Evolutionary conservation across 2,797 vertebrate genomes (phyloP).

Genomic region (Arnoldichthys spilopterus): DNA sequence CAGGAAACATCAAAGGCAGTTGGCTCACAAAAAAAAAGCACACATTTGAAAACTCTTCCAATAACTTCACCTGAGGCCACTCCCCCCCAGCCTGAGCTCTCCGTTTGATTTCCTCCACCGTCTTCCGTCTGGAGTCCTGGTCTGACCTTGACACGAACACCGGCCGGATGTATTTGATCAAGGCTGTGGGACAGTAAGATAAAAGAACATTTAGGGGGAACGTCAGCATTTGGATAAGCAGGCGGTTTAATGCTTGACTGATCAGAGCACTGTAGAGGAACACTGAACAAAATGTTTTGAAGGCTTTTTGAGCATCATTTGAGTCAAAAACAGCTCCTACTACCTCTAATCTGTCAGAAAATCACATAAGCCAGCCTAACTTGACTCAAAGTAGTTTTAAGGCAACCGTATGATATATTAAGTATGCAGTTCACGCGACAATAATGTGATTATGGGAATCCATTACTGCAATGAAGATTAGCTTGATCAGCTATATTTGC

Average conservation of each 20-base stretch:
- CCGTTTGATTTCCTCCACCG: constrained; percentile 93
- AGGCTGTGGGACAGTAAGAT: constrained; percentile 75
- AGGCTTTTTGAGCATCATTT: neutral
- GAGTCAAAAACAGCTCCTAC: too few relatives aligned
- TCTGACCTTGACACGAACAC: constrained; percentile 96
- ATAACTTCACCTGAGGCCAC: constrained; percentile 91
- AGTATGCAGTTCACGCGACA: too few relatives aligned
- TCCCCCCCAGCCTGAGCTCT: constrained; percentile 88
- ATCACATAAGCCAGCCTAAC: too few relatives aligned
- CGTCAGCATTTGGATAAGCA: neutral
- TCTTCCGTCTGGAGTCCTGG: constrained; percentile 94
- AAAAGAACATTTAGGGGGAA: neutral
- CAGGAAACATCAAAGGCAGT: neutral
- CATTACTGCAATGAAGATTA: too few relatives aligned
- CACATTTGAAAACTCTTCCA: neutral
- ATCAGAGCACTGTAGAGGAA: neutral
- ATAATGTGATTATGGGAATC: too few relatives aligned
- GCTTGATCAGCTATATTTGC: too few relatives aligned
- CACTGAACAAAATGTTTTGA: neutral
- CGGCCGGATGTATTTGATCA: constrained; percentile 94
- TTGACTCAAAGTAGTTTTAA: too few relatives aligned
- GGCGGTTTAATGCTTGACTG: neutral
- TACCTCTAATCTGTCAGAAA: too few relatives aligned
- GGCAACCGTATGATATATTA: too few relatives aligned
- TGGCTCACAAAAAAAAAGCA: neutral